These are phyloP conservation scores for Sitodiplosis mosellana DNA, from an alignment of 1,140 invertebrate genomes.

Conservation along the genomic window DNA sequence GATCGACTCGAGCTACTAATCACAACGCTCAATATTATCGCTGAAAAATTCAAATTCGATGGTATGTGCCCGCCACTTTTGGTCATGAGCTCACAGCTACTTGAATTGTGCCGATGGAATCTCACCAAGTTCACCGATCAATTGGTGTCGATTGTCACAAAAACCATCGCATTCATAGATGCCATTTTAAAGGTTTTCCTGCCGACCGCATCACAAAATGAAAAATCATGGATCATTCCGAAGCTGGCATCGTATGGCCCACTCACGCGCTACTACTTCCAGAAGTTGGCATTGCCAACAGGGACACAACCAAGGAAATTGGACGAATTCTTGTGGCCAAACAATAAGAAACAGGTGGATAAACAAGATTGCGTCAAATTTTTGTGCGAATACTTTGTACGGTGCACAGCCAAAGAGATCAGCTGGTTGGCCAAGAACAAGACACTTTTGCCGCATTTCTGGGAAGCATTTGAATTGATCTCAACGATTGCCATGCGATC, in stretches of 20 bases:
- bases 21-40: slow-evolving; percentile 6
- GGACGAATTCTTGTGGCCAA: background rate
- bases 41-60: background rate
- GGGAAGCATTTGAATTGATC: slow-evolving; percentile 1
- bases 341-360: background rate
- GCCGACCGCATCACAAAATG: slow-evolving; percentile 7
- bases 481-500: too few species aligned
- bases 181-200: slow-evolving; percentile 7
- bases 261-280: slow-evolving; percentile 10
- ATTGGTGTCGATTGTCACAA: background rate
- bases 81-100: slow-evolving; percentile 7
- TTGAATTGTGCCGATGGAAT: slow-evolving; percentile 10
- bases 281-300: slow-evolving; percentile 6
- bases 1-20: slow-evolving; percentile 4
- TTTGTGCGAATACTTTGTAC: slow-evolving; percentile 6
- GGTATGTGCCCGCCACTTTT: slow-evolving; percentile 7
- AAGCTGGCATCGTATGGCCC: slow-evolving; percentile 6
- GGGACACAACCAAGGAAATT: slow-evolving; percentile 3
- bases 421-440: slow-evolving; percentile 8
- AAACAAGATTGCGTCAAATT: background rate
- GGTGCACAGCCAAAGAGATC: slow-evolving; percentile 9
- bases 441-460: slow-evolving; percentile 5
- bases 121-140: slow-evolving; percentile 7
- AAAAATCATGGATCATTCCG: slow-evolving; percentile 9
- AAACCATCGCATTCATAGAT: slow-evolving; percentile 7